These are phyloP conservation scores for Vanessa cardui DNA, from an alignment of 2,888 invertebrate species.

Conservation along the genomic window DNA sequence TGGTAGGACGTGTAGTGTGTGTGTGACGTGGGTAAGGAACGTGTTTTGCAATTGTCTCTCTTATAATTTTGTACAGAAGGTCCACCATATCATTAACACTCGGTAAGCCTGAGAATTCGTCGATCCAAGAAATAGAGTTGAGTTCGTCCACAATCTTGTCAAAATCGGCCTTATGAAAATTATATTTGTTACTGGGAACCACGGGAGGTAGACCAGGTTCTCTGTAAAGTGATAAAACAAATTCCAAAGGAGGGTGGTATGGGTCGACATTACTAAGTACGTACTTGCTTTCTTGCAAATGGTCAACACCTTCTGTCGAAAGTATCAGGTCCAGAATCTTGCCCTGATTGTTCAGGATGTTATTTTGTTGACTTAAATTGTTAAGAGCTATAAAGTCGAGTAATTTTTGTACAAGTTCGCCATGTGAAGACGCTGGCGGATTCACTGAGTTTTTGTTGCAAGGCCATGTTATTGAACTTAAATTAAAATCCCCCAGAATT, in stretches of 20 bases:
- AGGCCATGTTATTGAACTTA: no score
- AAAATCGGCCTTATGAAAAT: not conserved
- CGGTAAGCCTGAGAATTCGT: not conserved
- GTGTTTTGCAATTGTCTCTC: not conserved
- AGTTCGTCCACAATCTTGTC: not conserved
- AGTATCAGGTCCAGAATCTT: constrained; percentile 23
- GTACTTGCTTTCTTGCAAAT: not conserved
- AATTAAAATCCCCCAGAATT: no score
- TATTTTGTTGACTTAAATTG: constrained; percentile 21
- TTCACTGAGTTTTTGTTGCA: no score
- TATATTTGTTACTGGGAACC: constrained; percentile 6
- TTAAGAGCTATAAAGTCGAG: constrained; percentile 27
- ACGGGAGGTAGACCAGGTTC: no score
- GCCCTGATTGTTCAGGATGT: constrained; percentile 13
- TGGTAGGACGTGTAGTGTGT: not conserved
- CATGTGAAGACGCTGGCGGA: not conserved
- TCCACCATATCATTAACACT: not conserved
- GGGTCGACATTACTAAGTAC: constrained; percentile 13
- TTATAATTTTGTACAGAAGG: not conserved
- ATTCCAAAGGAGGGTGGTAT: constrained; percentile 15
- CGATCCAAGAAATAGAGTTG: not conserved
- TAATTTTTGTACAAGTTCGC: not conserved
- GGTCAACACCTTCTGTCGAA: not conserved
- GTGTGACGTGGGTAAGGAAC: not conserved
- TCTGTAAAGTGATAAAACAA: no score